phyloP scores from a whole-genome alignment of 1,140 invertebrate genomes.

The Sipha flava region DNA sequence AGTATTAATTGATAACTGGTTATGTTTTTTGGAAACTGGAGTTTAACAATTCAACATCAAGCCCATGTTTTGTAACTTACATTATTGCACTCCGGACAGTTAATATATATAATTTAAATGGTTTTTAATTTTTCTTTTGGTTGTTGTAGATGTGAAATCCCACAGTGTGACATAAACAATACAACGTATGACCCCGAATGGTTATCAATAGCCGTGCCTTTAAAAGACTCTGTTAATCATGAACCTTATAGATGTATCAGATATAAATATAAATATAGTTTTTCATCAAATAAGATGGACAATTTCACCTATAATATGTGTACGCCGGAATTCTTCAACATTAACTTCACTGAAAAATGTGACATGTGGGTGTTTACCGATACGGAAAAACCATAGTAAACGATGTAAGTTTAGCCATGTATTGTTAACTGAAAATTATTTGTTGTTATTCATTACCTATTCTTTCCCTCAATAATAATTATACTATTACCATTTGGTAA shows the following conservation, averaged over 20 bases:
- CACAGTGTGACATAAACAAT: not conserved
- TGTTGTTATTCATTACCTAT: too few species aligned
- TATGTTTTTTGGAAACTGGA: too few species aligned
- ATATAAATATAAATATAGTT: not conserved
- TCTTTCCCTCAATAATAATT: too few species aligned
- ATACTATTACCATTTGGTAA: too few species aligned
- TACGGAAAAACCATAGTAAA: conserved; percentile 50
- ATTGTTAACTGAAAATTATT: not conserved
- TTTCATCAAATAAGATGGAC: not conserved
- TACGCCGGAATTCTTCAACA: not conserved
- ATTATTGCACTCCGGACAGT: too few species aligned
- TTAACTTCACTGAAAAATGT: conserved; percentile 42
- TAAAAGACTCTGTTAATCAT: not conserved
- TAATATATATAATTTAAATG: too few species aligned
- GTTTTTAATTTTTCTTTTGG: not conserved
- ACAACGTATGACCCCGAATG: not conserved
- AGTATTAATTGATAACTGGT: too few species aligned
- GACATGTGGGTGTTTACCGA: conserved; percentile 48
- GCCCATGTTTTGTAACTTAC: too few species aligned
- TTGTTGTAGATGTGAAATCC: not conserved
- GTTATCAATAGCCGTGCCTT: not conserved
- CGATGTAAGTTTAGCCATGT: conserved; percentile 43
- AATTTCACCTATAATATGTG: not conserved
- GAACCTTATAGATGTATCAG: not conserved
- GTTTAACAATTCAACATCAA: too few species aligned